Percentiles rank a stretch among this genome's conserved stretches.
These are phyloP conservation scores for Stigmatopora argus DNA, from an alignment of 2,113 vertebrate species.

Conservation along the genomic window DNA sequence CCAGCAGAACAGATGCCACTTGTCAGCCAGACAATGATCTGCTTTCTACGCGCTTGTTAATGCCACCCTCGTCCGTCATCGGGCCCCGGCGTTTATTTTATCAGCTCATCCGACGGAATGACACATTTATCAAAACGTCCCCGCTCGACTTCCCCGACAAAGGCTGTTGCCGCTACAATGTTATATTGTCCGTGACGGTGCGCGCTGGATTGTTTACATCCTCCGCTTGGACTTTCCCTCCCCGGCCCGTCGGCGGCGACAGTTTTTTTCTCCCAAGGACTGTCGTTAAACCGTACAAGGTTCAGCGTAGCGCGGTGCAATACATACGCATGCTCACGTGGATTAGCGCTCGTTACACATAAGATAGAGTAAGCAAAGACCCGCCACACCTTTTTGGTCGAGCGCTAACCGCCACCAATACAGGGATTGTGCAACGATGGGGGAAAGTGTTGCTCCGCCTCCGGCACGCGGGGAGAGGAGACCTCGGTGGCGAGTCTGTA, in stretches of 20 bases:
- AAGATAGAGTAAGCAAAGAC: background rate
- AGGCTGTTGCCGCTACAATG: slow-evolving; percentile 3
- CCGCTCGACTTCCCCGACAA: no score
- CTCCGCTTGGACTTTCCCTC: slow-evolving; percentile 37
- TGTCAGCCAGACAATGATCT: slow-evolving; percentile 30
- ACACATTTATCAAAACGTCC: no score
- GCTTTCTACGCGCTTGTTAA: slow-evolving; percentile 24
- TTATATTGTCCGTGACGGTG: slow-evolving; percentile 16
- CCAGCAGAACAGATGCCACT: slow-evolving; percentile 27
- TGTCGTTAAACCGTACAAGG: background rate
- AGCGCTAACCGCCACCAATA: background rate
- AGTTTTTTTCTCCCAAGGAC: slow-evolving; percentile 8
- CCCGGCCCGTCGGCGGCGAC: slow-evolving; percentile 32
- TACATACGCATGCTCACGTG: background rate
- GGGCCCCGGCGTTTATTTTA: slow-evolving; percentile 16
- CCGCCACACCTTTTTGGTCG: background rate
- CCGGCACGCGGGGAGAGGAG: background rate
- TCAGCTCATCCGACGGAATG: slow-evolving; percentile 6
- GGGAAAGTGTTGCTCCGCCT: background rate
- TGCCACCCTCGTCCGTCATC: slow-evolving; percentile 2
- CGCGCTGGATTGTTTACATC: slow-evolving; percentile 10
- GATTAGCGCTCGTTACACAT: background rate
- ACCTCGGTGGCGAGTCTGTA: background rate
- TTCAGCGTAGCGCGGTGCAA: background rate
- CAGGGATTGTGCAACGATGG: background rate